phyloP scores from a whole-genome alignment of 2,113 vertebrate species.

The Cromileptes altivelis region DNA sequence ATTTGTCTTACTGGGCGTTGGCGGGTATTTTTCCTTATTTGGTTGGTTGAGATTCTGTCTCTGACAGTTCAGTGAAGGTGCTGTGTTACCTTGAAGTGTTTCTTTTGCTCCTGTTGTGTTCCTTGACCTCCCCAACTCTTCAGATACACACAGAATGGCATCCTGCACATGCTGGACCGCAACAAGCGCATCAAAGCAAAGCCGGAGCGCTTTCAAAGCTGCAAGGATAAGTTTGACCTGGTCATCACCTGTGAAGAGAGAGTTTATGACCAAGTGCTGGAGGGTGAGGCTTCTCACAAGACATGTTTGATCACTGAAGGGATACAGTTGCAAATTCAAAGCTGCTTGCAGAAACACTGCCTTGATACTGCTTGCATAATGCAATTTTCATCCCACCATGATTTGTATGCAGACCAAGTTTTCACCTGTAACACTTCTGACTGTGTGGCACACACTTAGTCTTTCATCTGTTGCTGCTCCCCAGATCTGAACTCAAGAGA shows the following conservation, averaged over 20 bases:
- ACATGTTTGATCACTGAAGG: neutral
- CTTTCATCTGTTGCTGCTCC: conserved; percentile 12
- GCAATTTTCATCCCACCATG: neutral
- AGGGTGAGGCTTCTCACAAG: conserved; percentile 88
- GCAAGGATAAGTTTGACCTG: conserved; percentile 96
- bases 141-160: conserved; percentile 99
- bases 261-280: conserved; percentile 98
- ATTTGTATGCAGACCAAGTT: neutral
- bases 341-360: neutral
- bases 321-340: neutral
- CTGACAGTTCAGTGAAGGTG: neutral
- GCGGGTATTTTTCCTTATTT: neutral
- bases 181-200: conserved; percentile 98
- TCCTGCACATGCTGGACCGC: conserved; percentile 98
- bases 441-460: neutral
- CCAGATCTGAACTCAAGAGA: conserved; percentile 91
- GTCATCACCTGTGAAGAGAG: conserved; percentile 98
- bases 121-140: conserved; percentile 87
- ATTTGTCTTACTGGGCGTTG: too few species aligned
- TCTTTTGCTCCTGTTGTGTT: conserved; percentile 57
- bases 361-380: neutral
- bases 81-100: conserved; percentile 12
- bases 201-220: conserved; percentile 97
- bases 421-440: neutral
- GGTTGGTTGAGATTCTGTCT: neutral